Conservation (phyloP, 1,140 invertebrate species). For the Plectus sambesii region DNA sequence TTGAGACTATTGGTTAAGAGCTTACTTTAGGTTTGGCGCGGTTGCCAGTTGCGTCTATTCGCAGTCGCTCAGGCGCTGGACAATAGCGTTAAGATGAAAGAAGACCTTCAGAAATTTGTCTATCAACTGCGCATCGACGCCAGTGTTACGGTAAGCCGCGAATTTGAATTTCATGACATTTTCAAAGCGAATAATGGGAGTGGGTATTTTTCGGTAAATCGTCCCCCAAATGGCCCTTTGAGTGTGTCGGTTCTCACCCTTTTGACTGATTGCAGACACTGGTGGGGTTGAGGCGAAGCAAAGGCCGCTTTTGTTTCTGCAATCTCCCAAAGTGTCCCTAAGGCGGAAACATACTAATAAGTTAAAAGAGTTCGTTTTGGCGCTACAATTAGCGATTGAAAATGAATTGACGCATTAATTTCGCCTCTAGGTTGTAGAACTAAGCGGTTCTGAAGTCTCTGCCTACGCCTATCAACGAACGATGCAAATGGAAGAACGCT, state of each 20-base stretch:
- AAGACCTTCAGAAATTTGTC: constrained; percentile 88
- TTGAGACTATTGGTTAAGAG: no score
- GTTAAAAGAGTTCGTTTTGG: no score
- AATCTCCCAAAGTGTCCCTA: no score
- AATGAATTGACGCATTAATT: background rate
- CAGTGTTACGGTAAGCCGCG: constrained; percentile 52
- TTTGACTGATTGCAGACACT: no score
- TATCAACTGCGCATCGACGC: constrained; percentile 95
- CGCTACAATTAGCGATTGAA: no score
- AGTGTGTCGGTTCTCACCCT: no score
- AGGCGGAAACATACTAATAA: no score
- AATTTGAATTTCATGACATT: constrained; percentile 11
- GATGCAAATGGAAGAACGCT: constrained; percentile 96
- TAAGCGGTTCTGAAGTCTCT: constrained; percentile 77
- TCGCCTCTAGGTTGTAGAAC: constrained; percentile 28
- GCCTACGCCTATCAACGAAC: constrained; percentile 97
- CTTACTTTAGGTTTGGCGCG: constrained; percentile 73
- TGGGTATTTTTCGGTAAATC: no score
- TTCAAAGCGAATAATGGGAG: background rate
- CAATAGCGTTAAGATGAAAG: constrained; percentile 99
- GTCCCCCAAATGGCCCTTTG: no score
- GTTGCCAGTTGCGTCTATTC: constrained; percentile 94
- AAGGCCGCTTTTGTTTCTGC: no score
- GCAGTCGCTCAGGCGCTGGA: constrained; percentile 97
- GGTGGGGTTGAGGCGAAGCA: no score